Evolutionary conservation across 92 coral and sea anemone genomes (phyloP).

Genomic region (Montipora capitata): DNA sequence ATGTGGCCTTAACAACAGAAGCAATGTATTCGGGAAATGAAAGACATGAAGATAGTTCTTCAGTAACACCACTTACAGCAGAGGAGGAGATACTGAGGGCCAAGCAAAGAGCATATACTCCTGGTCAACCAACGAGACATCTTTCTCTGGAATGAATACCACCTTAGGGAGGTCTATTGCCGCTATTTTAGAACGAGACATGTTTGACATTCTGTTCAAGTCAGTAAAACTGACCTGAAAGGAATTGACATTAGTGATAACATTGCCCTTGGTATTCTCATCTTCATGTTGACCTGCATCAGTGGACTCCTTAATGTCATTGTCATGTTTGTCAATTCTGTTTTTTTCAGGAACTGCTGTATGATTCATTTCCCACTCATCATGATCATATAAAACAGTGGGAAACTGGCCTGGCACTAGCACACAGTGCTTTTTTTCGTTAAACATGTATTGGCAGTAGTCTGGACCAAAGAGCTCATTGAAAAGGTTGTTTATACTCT

Average conservation of each 20-base stretch:
- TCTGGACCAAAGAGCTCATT: slow-evolving; percentile 32
- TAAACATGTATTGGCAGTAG: slow-evolving; percentile 1
- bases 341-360: slow-evolving; percentile 2
- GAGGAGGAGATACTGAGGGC: slow-evolving; percentile 44
- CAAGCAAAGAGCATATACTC: slow-evolving; percentile 31
- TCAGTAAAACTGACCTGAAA: slow-evolving; percentile 16
- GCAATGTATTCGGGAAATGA: slow-evolving; percentile 26
- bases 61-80: slow-evolving; percentile 27
- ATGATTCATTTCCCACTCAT: slow-evolving; percentile 22
- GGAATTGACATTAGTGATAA: slow-evolving; percentile 3
- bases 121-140: slow-evolving; percentile 19
- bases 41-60: neutral
- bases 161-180: slow-evolving; percentile 44
- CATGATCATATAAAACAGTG: neutral
- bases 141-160: slow-evolving; percentile 19
- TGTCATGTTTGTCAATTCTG: neutral
- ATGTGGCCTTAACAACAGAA: slow-evolving; percentile 17
- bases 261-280: neutral
- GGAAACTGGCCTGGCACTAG: slow-evolving; percentile 29
- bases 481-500: slow-evolving; percentile 23
- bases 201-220: slow-evolving; percentile 13
- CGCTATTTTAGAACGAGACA: slow-evolving; percentile 51
- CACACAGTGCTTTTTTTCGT: slow-evolving; percentile 3
- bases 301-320: neutral
- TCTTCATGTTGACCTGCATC: slow-evolving; percentile 7